Percentiles rank a stretch among this genome's conserved stretches.
phyloP scores from a whole-genome alignment of 2,113 vertebrate genomes.

The Hippocampus abdominalis region DNA sequence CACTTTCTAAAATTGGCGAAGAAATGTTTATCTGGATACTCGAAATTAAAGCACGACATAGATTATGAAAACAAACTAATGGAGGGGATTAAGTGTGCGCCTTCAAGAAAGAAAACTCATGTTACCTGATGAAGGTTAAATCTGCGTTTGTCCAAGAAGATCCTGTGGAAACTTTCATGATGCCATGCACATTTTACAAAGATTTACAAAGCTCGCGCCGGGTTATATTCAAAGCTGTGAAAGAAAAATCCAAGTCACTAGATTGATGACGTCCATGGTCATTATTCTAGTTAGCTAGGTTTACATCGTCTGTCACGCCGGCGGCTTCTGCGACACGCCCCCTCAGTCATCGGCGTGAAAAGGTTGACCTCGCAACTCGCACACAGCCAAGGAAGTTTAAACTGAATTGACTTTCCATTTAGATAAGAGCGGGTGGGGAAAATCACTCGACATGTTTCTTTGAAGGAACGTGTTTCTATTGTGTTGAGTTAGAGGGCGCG shows the following conservation, averaged over 20 bases:
- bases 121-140: slow-evolving; percentile 42
- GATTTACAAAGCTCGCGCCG: slow-evolving; percentile 15
- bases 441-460: not conserved
- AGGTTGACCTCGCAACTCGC: not conserved
- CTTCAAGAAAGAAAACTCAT: not conserved
- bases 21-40: too few species aligned
- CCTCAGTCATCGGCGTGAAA: not conserved
- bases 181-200: slow-evolving; percentile 25
- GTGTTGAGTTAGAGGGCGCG: slow-evolving; percentile 48
- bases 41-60: not conserved
- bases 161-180: slow-evolving; percentile 16
- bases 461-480: not conserved
- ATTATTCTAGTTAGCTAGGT: not conserved
- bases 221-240: not conserved
- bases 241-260: slow-evolving; percentile 1
- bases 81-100: not conserved
- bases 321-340: slow-evolving; percentile 30
- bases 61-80: too few species aligned
- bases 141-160: not conserved
- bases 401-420: not conserved
- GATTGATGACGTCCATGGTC: not conserved
- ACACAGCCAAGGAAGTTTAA: not conserved
- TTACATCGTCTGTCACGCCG: slow-evolving; percentile 4
- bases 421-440: not conserved
- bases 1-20: too few species aligned